Evolutionary conservation across 2,888 invertebrate species (phyloP).

Genomic region (Trichogramma dendrolimi): DNA sequence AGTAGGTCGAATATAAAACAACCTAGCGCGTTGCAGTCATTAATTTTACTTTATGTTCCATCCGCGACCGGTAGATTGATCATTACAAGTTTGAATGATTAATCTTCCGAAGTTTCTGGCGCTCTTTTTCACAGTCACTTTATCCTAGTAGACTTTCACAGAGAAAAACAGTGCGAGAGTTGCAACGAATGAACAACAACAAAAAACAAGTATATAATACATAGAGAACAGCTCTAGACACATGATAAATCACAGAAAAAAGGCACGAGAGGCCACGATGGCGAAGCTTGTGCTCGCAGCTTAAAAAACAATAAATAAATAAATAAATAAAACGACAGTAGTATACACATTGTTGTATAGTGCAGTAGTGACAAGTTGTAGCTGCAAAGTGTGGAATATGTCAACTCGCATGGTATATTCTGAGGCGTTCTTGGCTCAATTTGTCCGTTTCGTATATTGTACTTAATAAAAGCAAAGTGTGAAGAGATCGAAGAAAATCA

Average conservation of each 20-base stretch:
- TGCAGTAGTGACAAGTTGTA: constrained; percentile 53
- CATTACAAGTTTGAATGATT: constrained; percentile 18
- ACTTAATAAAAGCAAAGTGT: constrained; percentile 6
- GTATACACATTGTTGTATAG: constrained; percentile 51
- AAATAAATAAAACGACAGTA: constrained; percentile 43
- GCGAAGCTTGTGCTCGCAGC: constrained; percentile 48
- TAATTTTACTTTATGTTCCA: neutral
- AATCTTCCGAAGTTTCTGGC: constrained; percentile 9
- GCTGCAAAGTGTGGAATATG: constrained; percentile 47
- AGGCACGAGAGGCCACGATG: constrained; percentile 17
- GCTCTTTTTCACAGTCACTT: constrained; percentile 19
- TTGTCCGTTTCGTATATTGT: neutral
- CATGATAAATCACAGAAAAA: constrained; percentile 21
- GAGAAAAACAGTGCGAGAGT: neutral
- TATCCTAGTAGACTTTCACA: constrained; percentile 11
- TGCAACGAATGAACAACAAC: neutral
- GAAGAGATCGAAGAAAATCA: constrained; percentile 10
- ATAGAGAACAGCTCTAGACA: neutral
- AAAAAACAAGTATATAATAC: constrained; percentile 5
- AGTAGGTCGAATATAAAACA: neutral
- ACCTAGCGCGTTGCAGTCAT: neutral
- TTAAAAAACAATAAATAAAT: constrained; percentile 31
- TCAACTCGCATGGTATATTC: constrained; percentile 37
- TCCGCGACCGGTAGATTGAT: constrained; percentile 8
- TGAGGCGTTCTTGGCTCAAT: constrained; percentile 33